Conservation (phyloP, 1,140 invertebrate genomes). For the Platorchestia sp. region DNA sequence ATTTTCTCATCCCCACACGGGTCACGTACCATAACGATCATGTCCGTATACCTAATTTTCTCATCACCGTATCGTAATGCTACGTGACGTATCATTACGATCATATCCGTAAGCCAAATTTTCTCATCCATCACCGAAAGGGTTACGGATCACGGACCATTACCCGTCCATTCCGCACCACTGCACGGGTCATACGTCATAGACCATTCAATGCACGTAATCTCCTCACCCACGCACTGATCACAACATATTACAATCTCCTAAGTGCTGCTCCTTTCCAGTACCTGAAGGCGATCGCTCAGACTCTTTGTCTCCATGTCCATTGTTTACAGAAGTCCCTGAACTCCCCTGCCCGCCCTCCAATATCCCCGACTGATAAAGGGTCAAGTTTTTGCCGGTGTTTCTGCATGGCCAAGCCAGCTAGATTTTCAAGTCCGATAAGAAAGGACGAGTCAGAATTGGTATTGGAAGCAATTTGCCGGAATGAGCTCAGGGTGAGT, state of each 20-base stretch:
- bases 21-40: too few relatives aligned
- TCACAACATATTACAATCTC: background rate
- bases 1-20: too few relatives aligned
- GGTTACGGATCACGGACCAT: too few relatives aligned
- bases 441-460: slow-evolving; percentile 53
- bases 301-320: background rate
- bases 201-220: too few relatives aligned
- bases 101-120: too few relatives aligned
- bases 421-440: slow-evolving; percentile 54
- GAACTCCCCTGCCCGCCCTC: background rate
- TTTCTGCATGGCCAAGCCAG: slow-evolving; percentile 28
- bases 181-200: too few relatives aligned
- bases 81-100: too few relatives aligned
- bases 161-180: too few relatives aligned
- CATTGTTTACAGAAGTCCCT: slow-evolving; percentile 29
- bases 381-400: slow-evolving; percentile 39
- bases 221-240: too few relatives aligned
- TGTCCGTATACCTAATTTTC: too few relatives aligned
- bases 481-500: slow-evolving; percentile 52
- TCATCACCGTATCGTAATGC: too few relatives aligned
- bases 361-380: slow-evolving; percentile 37
- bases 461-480: slow-evolving; percentile 54
- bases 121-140: too few relatives aligned
- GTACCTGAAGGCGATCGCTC: background rate
- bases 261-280: background rate